Conservation (phyloP, 2,113 vertebrate genomes). For the Amia ocellicauda region DNA sequence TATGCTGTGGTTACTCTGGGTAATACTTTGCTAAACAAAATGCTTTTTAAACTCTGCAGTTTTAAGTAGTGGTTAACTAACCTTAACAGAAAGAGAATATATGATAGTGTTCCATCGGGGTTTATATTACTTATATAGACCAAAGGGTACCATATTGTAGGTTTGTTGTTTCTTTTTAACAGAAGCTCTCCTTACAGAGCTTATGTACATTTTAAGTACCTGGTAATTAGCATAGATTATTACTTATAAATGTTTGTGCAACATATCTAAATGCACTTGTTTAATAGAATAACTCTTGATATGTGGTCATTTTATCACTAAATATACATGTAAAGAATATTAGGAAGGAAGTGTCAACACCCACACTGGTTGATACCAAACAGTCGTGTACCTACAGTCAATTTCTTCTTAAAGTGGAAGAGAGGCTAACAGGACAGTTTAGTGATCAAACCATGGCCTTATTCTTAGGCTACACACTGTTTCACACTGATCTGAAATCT, state of each 20-base stretch:
- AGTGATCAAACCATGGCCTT: too few relatives aligned
- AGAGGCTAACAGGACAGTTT: not conserved
- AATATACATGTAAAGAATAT: constrained; percentile 9
- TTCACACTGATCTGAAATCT: too few relatives aligned
- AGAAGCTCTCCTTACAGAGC: constrained; percentile 44
- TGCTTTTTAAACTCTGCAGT: constrained; percentile 29
- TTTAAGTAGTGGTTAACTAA: constrained; percentile 53
- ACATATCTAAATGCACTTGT: constrained; percentile 45
- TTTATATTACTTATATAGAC: constrained; percentile 36
- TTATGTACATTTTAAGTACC: constrained; percentile 46
- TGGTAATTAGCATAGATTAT: constrained; percentile 58
- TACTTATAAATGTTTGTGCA: constrained; percentile 50
- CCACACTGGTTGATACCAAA: not conserved
- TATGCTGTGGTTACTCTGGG: constrained; percentile 36
- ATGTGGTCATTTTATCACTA: constrained; percentile 31
- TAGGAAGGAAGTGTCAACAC: not conserved
- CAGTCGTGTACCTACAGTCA: not conserved
- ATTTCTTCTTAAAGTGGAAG: not conserved
- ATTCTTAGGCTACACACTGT: too few relatives aligned
- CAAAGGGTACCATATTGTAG: constrained; percentile 26
- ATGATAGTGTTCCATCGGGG: constrained; percentile 34
- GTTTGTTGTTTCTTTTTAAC: constrained; percentile 31
- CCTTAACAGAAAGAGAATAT: constrained; percentile 27
- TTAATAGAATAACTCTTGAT: constrained; percentile 49
- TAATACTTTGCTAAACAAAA: constrained; percentile 40